Percentiles rank a stretch among this genome's conserved stretches.
Evolutionary conservation across 2,797 vertebrate genomes (phyloP).

Genomic region (Pseudochirops cupreus): DNA sequence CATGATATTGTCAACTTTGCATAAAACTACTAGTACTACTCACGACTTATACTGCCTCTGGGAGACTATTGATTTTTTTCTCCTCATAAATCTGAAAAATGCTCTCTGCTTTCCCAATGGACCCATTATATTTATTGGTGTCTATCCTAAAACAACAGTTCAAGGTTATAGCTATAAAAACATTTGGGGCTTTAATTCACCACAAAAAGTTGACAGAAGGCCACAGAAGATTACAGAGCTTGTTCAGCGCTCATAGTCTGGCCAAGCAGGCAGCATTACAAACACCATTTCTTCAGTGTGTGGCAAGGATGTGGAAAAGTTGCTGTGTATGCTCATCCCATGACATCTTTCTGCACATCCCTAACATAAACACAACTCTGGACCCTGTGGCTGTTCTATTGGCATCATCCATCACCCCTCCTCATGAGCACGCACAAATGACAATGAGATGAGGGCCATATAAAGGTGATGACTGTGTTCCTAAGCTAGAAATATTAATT

Average conservation of each 20-base stretch:
- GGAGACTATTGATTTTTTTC: constrained; percentile 86
- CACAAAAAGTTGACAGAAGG: constrained; percentile 46
- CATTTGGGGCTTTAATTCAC: constrained; percentile 75
- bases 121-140: constrained; percentile 91
- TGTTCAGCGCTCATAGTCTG: constrained; percentile 54
- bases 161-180: constrained; percentile 91
- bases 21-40: constrained; percentile 86
- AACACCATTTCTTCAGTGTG: neutral
- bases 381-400: neutral
- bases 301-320: neutral
- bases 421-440: neutral
- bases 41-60: constrained; percentile 85
- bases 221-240: constrained; percentile 46
- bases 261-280: constrained; percentile 37
- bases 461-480: constrained; percentile 5
- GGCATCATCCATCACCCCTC: neutral
- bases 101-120: constrained; percentile 87
- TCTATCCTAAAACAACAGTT: constrained; percentile 90
- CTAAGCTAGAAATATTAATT: neutral
- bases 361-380: neutral
- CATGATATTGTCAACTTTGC: constrained; percentile 86
- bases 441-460: neutral
- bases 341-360: neutral
- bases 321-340: neutral
- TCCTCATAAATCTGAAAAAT: constrained; percentile 91